Evolutionary conservation across 1,140 invertebrate genomes (phyloP).

Genomic region (Tetramorium simillimum): DNA sequence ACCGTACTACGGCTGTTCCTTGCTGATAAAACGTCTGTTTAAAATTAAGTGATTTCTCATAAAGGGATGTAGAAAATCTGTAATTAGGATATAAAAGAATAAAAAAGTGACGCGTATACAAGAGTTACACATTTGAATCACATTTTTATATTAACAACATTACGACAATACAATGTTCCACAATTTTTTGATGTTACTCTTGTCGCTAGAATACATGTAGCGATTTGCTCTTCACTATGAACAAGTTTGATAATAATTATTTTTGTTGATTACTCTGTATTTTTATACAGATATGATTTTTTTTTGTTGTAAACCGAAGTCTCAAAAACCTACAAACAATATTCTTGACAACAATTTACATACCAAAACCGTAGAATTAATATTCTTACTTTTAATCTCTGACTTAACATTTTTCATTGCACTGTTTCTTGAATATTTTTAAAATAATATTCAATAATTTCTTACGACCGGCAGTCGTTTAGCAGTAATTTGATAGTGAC

Average conservation of each 20-base stretch:
- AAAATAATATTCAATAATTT: background rate
- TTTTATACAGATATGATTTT: background rate
- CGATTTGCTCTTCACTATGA: background rate
- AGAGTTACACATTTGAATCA: constrained; percentile 61
- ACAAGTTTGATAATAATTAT: constrained; percentile 29
- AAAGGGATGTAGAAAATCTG: background rate
- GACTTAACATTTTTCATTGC: background rate
- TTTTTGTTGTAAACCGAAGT: background rate
- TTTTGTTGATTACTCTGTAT: background rate
- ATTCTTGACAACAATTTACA: background rate
- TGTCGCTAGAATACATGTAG: constrained; percentile 20
- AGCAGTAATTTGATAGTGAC: constrained; percentile 15
- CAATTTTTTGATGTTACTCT: constrained; percentile 59
- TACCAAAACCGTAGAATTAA: background rate
- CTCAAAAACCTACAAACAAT: background rate
- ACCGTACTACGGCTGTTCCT: background rate
- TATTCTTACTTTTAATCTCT: background rate
- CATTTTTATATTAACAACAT: constrained; percentile 73
- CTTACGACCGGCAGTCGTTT: background rate
- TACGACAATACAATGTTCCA: constrained; percentile 64
- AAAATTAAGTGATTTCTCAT: constrained; percentile 4
- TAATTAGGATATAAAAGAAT: constrained; percentile 13
- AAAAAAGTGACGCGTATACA: background rate
- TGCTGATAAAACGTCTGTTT: background rate
- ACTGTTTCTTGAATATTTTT: background rate